phyloP scores from a whole-genome alignment of 2,113 vertebrate genomes.

The Microcebus murinus region DNA sequence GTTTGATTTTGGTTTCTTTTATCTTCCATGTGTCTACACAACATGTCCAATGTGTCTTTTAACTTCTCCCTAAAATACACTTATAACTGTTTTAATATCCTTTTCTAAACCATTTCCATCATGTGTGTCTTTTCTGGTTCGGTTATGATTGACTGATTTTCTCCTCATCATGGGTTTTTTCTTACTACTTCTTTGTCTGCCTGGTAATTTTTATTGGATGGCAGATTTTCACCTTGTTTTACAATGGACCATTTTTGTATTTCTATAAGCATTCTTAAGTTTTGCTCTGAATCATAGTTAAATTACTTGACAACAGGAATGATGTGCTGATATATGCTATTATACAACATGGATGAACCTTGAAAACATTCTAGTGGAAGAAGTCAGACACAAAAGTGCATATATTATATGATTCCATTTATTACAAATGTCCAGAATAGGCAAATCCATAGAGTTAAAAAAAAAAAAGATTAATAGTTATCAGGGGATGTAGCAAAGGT shows the following conservation, averaged over 20 bases:
- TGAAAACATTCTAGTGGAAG: not conserved
- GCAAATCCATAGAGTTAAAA: not conserved
- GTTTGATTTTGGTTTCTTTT: not conserved
- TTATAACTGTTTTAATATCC: not conserved
- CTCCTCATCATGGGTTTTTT: not conserved
- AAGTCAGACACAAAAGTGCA: not conserved
- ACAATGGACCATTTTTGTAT: not conserved
- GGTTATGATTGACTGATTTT: not conserved
- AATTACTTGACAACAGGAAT: not conserved
- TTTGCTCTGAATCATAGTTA: not conserved
- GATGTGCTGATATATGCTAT: not conserved
- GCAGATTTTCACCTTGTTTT: slow-evolving; percentile 6
- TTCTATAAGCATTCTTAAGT: not conserved
- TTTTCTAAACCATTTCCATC: not conserved
- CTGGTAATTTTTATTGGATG: not conserved
- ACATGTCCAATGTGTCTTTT: not conserved
- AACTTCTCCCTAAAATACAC: not conserved
- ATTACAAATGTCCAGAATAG: not conserved
- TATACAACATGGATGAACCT: not conserved
- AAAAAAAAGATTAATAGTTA: not conserved
- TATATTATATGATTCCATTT: not conserved
- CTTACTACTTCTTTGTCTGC: not conserved
- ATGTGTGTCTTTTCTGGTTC: not conserved
- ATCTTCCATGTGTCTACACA: not conserved
- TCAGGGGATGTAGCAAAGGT: not conserved